A percentile compares a stretch with the other conserved stretches of the same genome.
These are phyloP conservation scores for Calcarius lapponicus DNA, from an alignment of 2,797 vertebrate species.

Conservation along the genomic window DNA sequence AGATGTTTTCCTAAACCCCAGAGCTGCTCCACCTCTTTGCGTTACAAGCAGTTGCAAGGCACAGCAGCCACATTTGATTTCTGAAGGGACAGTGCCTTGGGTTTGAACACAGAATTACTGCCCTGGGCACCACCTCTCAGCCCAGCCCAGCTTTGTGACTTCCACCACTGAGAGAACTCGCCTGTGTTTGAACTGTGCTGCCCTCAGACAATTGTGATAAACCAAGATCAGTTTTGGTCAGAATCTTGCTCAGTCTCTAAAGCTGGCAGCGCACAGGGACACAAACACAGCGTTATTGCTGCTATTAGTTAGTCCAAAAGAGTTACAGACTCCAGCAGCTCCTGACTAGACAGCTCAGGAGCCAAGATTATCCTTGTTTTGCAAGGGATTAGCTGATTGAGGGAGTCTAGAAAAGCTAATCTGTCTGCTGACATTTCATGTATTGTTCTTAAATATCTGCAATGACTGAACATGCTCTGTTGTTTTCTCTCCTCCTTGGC, in stretches of 20 bases:
- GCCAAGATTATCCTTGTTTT: conserved; percentile 9
- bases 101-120: not conserved
- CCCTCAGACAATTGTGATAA: not conserved
- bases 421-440: conserved; percentile 13
- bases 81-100: not conserved
- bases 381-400: conserved; percentile 1
- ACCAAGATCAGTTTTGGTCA: not conserved
- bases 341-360: not conserved
- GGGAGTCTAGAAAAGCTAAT: not conserved
- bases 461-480: not conserved
- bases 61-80: not conserved
- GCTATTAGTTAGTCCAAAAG: not conserved
- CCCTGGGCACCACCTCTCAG: not conserved
- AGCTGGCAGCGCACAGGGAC: not conserved
- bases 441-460: not conserved
- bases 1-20: not conserved
- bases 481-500: not conserved
- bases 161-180: not conserved
- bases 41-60: not conserved
- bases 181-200: not conserved
- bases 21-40: not conserved
- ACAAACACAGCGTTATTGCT: not conserved
- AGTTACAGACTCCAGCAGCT: not conserved
- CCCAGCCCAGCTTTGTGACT: not conserved
- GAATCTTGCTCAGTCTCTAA: not conserved